Conservation (phyloP, 2,113 vertebrate species). For the Microcebus jonahi region DNA sequence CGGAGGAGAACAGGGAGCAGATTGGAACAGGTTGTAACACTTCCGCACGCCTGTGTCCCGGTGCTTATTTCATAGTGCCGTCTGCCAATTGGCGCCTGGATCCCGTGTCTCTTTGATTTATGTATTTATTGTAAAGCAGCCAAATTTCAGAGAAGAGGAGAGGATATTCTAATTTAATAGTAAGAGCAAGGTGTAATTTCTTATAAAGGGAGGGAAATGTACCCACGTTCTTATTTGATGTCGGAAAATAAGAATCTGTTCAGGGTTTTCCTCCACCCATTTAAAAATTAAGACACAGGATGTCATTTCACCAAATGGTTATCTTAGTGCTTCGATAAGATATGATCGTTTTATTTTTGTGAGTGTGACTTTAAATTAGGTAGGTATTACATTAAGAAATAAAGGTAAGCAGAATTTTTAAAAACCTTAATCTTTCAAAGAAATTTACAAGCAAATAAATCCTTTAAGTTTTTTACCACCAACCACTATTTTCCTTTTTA, state of each 20-base stretch:
- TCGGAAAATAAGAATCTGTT: conserved; percentile 40
- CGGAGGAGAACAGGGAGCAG: conserved; percentile 71
- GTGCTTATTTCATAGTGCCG: conserved; percentile 59
- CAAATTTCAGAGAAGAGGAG: conserved; percentile 65
- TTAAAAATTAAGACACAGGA: neutral
- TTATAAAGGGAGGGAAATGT: conserved; percentile 45
- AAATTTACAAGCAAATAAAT: neutral
- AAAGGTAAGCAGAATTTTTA: neutral
- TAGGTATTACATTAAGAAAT: neutral
- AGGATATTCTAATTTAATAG: conserved; percentile 67
- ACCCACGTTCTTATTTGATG: conserved; percentile 35
- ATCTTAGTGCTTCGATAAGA: neutral
- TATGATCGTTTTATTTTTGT: neutral
- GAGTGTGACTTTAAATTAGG: conserved; percentile 5
- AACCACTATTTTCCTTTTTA: neutral
- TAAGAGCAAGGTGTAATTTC: conserved; percentile 68
- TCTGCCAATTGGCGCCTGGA: conserved; percentile 76
- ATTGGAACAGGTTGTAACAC: conserved; percentile 79
- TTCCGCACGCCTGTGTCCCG: conserved; percentile 63
- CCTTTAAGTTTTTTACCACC: neutral
- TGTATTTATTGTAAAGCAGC: conserved; percentile 76
- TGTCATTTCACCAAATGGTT: neutral
- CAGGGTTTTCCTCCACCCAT: neutral
- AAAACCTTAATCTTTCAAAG: neutral
- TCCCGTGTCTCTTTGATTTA: conserved; percentile 65